Evolutionary conservation across 1,140 invertebrate genomes (phyloP), one percentile per base, ranked within the genome.

Genomic region (Caenorhabditis latens): DNA sequence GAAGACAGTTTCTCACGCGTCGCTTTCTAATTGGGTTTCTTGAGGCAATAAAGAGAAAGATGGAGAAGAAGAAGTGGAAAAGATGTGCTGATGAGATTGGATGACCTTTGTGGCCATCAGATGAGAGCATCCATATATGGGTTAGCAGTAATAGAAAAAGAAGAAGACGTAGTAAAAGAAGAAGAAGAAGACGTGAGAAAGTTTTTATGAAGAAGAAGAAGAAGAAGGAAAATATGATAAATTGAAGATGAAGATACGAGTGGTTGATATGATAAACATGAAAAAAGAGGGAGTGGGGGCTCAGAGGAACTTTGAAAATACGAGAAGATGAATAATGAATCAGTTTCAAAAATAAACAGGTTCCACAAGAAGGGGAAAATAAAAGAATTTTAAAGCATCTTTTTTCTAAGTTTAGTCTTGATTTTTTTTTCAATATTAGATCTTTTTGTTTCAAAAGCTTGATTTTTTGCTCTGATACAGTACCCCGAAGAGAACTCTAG

Each of bases 1-100:
- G 19, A 9, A 50, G 71, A 79, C 71, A 79, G 71, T 79, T 79
- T 79, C 71, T 79, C 71, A 79, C 71, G 71, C 19, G 71, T 79
- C 71, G 71, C 46, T 79, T 79, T 79, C 71, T 79, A 79, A 79
- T 79, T 79, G 71, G 71, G 71, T 79, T 79, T 79, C 71, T 79
- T 79, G n/a, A 79, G 71, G 71, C 40, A 48, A 46, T 46, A 79
- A 50, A 46, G 71, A 40, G 21, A 40, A 40, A 46, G 43, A 79
- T 24, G n/a, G 21, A 21, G 46, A 42, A 61, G 50, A 53, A 53
- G 9, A 53, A 53, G 50, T 8, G 61, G 71, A 50, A 79, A 79
- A 79, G 71, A 79, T 79, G 71, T 50, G 71, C 46, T 79, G 71
- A 79, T 79, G 46, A 79, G 71, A 79, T 79, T 79, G 71, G 46